A percentile compares a stretch with the other conserved stretches of the same genome.
These are phyloP conservation scores for Anthonomus grandis DNA, from an alignment of 1,140 invertebrate genomes.

Conservation along the genomic window DNA sequence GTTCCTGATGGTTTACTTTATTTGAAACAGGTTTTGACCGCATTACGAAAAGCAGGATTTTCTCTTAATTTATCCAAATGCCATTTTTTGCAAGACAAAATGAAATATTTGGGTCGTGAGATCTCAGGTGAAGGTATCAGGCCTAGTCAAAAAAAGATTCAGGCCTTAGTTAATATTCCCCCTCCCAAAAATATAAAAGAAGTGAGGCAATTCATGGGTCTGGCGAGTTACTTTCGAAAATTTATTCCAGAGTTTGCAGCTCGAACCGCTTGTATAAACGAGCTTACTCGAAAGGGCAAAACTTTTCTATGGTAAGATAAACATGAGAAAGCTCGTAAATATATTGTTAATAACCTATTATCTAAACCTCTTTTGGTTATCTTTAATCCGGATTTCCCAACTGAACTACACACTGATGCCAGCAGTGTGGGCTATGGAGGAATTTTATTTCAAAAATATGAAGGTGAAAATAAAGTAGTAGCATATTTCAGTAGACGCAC, in stretches of 20 bases:
- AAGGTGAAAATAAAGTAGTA: slow-evolving; percentile 5
- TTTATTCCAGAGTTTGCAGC: slow-evolving; percentile 32
- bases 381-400: slow-evolving; percentile 11
- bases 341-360: slow-evolving; percentile 17
- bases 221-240: slow-evolving; percentile 38
- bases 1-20: background rate
- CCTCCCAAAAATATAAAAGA: slow-evolving; percentile 32
- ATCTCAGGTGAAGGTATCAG: slow-evolving; percentile 19
- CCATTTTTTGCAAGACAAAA: slow-evolving; percentile 35
- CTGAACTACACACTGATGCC: slow-evolving; percentile 45
- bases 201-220: slow-evolving; percentile 40
- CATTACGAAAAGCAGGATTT: slow-evolving; percentile 15
- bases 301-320: slow-evolving; percentile 7
- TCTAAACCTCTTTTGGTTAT: slow-evolving; percentile 7
- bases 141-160: slow-evolving; percentile 5
- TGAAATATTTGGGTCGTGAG: slow-evolving; percentile 31
- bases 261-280: slow-evolving; percentile 7
- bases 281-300: slow-evolving; percentile 1
- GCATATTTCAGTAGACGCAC: slow-evolving; percentile 30
- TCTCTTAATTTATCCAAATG: slow-evolving; percentile 35
- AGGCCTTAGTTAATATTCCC: background rate
- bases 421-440: slow-evolving; percentile 40
- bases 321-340: slow-evolving; percentile 30
- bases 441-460: slow-evolving; percentile 39
- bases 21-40: background rate